phyloP scores from a whole-genome alignment of 2,113 vertebrate genomes.

The Elgaria multicarinata region DNA sequence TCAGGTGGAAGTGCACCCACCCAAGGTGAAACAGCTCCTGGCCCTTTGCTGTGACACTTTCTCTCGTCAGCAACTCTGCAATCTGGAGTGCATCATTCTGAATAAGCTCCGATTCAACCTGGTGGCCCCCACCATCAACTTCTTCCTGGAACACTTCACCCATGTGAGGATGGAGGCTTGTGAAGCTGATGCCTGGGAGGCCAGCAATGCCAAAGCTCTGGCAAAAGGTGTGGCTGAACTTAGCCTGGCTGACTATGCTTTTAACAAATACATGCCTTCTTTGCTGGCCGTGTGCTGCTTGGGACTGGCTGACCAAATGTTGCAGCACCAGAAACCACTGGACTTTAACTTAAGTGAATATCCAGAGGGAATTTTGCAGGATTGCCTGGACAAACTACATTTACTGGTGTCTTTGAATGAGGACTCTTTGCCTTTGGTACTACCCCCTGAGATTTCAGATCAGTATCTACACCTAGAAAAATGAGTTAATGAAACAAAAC shows the following conservation, averaged over 20 bases:
- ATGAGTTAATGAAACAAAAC: not conserved
- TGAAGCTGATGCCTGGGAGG: conserved; percentile 29
- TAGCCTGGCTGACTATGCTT: conserved; percentile 92
- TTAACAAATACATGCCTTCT: conserved; percentile 86
- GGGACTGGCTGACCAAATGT: conserved; percentile 79
- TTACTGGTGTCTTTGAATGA: conserved; percentile 87
- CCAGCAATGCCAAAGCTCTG: conserved; percentile 70
- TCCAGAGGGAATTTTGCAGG: conserved; percentile 58
- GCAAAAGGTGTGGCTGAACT: conserved; percentile 85
- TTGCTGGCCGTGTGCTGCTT: conserved; percentile 86
- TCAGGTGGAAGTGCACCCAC: conserved; percentile 90
- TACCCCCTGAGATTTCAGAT: conserved; percentile 58
- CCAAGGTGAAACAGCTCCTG: conserved; percentile 87
- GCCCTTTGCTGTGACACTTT: conserved; percentile 88
- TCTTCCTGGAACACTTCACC: conserved; percentile 91
- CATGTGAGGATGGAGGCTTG: conserved; percentile 62
- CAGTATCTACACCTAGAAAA: conserved; percentile 56
- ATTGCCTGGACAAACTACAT: conserved; percentile 85
- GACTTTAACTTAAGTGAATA: conserved; percentile 69
- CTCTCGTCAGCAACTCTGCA: conserved; percentile 89
- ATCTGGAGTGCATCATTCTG: conserved; percentile 91
- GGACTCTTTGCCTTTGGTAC: conserved; percentile 71
- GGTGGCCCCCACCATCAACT: conserved; percentile 87
- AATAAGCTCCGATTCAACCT: conserved; percentile 86
- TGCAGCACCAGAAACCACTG: conserved; percentile 57